Evolutionary conservation across 2,797 vertebrate species (phyloP).

Genomic region (Aplochiton taeniatus): DNA sequence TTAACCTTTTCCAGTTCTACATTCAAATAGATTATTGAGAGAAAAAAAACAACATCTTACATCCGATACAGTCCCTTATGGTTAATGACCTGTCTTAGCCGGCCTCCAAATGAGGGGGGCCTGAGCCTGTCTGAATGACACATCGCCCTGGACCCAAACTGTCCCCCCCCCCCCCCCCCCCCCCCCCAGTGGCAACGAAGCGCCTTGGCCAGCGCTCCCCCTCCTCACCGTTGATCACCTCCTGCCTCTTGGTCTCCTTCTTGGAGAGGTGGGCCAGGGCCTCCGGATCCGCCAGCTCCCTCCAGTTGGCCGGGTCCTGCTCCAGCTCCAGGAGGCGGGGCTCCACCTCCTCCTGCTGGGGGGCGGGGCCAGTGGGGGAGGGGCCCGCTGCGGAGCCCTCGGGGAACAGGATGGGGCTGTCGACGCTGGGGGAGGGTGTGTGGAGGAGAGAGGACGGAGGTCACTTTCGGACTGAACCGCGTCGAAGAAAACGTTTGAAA

Average conservation of each 20-base stretch:
- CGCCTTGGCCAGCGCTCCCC: neutral
- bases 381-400: slow-evolving; percentile 56
- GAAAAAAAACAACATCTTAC: no score
- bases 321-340: slow-evolving; percentile 83
- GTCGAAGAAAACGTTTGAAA: no score
- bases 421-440: slow-evolving; percentile 50
- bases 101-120: no score
- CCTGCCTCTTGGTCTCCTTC: slow-evolving; percentile 88
- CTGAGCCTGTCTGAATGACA: neutral
- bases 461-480: no score
- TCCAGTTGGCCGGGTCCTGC: slow-evolving; percentile 87
- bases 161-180: no score
- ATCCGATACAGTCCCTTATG: no score
- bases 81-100: no score
- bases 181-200: neutral
- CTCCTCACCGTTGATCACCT: slow-evolving; percentile 88
- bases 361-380: slow-evolving; percentile 65
- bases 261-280: slow-evolving; percentile 79
- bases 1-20: no score
- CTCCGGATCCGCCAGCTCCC: slow-evolving; percentile 74
- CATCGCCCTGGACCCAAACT: neutral
- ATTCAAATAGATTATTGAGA: no score
- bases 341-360: slow-evolving; percentile 82
- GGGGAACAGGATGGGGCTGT: slow-evolving; percentile 31
- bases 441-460: neutral